Conservation (phyloP, 2,888 invertebrate species). For the Allophyes oxyacanthae region DNA sequence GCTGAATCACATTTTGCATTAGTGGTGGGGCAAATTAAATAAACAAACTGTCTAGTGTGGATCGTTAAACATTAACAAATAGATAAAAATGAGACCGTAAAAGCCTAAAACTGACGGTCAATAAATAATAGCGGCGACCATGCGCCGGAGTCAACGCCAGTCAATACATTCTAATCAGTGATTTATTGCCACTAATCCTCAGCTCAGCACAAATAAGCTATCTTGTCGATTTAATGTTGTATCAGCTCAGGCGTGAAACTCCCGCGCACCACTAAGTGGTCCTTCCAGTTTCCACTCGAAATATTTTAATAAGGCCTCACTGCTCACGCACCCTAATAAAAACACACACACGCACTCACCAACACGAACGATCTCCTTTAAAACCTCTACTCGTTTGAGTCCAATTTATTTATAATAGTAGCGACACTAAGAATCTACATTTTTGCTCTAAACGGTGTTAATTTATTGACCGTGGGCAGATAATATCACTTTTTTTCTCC, state of each 20-base stretch:
- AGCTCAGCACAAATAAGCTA: slow-evolving; percentile 89
- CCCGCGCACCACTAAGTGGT: slow-evolving; percentile 89
- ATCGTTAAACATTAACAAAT: slow-evolving; percentile 77
- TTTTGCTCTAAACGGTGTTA: slow-evolving; percentile 90
- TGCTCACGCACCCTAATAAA: slow-evolving; percentile 89
- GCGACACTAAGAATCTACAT: slow-evolving; percentile 88
- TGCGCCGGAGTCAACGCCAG: slow-evolving; percentile 85
- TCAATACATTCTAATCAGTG: slow-evolving; percentile 90
- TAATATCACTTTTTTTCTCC: slow-evolving; percentile 89
- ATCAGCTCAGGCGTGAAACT: slow-evolving; percentile 89
- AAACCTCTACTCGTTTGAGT: slow-evolving; percentile 74
- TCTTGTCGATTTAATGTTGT: slow-evolving; percentile 89
- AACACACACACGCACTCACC: slow-evolving; percentile 81
- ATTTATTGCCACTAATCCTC: slow-evolving; percentile 89
- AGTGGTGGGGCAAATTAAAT: slow-evolving; percentile 73
- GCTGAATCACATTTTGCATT: slow-evolving; percentile 71
- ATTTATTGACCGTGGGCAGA: slow-evolving; percentile 90
- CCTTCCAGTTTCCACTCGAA: slow-evolving; percentile 90
- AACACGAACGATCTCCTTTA: slow-evolving; percentile 75
- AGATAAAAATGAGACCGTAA: slow-evolving; percentile 80
- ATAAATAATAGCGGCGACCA: slow-evolving; percentile 81
- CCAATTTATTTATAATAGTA: slow-evolving; percentile 88
- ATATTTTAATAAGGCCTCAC: slow-evolving; percentile 89
- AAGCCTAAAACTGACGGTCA: slow-evolving; percentile 78
- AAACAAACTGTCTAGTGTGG: slow-evolving; percentile 74